phyloP scores from a whole-genome alignment of 1,140 invertebrate genomes.

The Lasioglossum baleicum region DNA sequence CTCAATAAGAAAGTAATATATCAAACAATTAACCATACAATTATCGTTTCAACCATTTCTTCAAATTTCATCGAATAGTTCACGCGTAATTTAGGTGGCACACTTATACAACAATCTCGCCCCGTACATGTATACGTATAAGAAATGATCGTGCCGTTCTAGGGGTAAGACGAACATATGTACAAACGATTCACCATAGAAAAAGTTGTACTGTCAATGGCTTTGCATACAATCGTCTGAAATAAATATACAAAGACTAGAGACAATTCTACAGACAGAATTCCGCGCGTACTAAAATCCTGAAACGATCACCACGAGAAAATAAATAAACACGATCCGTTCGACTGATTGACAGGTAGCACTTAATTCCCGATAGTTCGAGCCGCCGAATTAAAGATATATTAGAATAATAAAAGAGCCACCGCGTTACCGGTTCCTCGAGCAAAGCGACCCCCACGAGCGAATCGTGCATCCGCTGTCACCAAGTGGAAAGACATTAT shows the following conservation, averaged over 20 bases:
- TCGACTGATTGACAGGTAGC: conserved; percentile 17
- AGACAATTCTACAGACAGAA: conserved; percentile 10
- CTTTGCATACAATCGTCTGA: conserved; percentile 7
- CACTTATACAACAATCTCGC: no score
- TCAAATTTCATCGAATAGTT: no score
- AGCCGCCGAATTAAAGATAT: conserved; percentile 44
- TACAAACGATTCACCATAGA: neutral
- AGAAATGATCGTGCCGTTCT: no score
- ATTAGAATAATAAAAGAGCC: conserved; percentile 65
- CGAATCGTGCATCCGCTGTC: conserved; percentile 68
- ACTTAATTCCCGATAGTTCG: conserved; percentile 53
- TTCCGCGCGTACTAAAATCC: neutral
- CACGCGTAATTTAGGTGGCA: no score
- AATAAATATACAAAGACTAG: conserved; percentile 7
- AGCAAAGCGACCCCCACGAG: conserved; percentile 67
- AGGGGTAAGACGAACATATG: neutral
- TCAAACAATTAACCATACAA: no score
- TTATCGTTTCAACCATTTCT: no score
- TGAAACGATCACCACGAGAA: neutral
- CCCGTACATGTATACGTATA: no score
- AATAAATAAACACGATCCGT: neutral
- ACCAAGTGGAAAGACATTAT: conserved; percentile 67
- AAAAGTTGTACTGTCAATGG: neutral
- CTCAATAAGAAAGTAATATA: no score
- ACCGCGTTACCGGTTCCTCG: conserved; percentile 64